Base-by-base conservation (phyloP, 2,797 vertebrate genomes). In the Halcyon badia region DNA sequence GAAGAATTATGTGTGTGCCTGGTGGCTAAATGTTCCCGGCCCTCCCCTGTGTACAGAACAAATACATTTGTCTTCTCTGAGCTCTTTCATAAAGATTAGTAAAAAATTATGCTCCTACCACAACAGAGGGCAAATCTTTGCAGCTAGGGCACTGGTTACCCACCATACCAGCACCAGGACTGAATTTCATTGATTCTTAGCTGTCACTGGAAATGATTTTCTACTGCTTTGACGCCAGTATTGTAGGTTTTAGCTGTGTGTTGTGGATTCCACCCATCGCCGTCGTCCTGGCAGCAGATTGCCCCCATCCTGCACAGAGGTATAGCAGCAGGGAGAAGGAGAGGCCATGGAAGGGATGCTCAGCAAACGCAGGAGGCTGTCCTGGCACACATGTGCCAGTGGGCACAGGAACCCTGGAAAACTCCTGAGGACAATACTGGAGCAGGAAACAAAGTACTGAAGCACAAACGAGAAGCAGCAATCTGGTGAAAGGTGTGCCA, bases 391-490 rank as follows among this genome's bases (percentile, higher is more conserved):
- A 0, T 3, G 10, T 25, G 18, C 51, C 19, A 8, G 11, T 2
- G 6, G 14, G 31, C 30, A 62, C 22, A 7, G 13, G 13, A 70
- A 14, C 31, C 6, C 68, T 56, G 44, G 33, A 37, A 31, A 79
- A 15, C 26, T 65, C 33, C 64, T 0, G 18, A 44, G 62, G 31
- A 37, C 31, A 48, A 22, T 0, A 2, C 19, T 42, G 19, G 69
- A 25, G 26, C 2, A 20, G 26, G 31, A 78, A 26, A 30, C 7
- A 46, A 73, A 83, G 7, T 1, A 5, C 13, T 9, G 30, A 56
- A 86, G 30, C 11, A 18, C n/a, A 0, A 5, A 6, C 4, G 46
- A 33, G 75, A 14, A 51, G 72, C 72, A 44, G 51, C 26, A 48
- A 9, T 42, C 11, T 12, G 10, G 9, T 6, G 54, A 14, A 24